Conservation (phyloP, 64 coral and sea anemone species). For the Cladopsammia gracilis region DNA sequence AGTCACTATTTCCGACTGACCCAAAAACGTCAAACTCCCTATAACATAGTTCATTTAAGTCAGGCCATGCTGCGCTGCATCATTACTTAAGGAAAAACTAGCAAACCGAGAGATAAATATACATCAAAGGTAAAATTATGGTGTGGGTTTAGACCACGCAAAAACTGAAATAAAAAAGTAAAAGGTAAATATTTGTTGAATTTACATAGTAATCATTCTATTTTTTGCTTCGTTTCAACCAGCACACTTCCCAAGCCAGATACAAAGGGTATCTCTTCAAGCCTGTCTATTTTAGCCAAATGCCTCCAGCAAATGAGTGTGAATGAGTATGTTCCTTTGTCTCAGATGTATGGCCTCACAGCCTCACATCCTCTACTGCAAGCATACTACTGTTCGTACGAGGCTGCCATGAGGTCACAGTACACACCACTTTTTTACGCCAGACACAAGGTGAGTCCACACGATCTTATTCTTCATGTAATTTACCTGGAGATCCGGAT, state of each 20-base stretch:
- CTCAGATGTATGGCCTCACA: constrained; percentile 46
- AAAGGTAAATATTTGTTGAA: too few species aligned
- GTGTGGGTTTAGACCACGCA: too few species aligned
- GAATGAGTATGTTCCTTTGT: constrained; percentile 59
- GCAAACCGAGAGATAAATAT: too few species aligned
- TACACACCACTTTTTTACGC: constrained; percentile 86
- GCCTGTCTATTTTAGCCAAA: constrained; percentile 75
- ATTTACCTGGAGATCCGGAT: too few species aligned
- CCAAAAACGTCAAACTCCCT: too few species aligned
- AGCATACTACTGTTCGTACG: constrained; percentile 76
- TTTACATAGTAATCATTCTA: neutral
- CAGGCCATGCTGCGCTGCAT: too few species aligned
- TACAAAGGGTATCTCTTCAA: constrained; percentile 72
- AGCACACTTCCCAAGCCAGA: constrained; percentile 50
- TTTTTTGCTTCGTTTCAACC: neutral
- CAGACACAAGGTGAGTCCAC: constrained; percentile 63
- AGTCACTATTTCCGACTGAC: too few species aligned
- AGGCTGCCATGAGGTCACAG: constrained; percentile 65
- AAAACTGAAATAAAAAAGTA: too few species aligned
- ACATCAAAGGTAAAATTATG: too few species aligned
- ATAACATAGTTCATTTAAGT: too few species aligned
- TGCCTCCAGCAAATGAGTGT: constrained; percentile 86
- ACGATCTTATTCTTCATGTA: too few species aligned
- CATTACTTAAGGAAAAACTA: too few species aligned
- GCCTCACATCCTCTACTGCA: constrained; percentile 79